phyloP scores from a whole-genome alignment of 2,888 invertebrate species.

The Chrysolina haemoptera region DNA sequence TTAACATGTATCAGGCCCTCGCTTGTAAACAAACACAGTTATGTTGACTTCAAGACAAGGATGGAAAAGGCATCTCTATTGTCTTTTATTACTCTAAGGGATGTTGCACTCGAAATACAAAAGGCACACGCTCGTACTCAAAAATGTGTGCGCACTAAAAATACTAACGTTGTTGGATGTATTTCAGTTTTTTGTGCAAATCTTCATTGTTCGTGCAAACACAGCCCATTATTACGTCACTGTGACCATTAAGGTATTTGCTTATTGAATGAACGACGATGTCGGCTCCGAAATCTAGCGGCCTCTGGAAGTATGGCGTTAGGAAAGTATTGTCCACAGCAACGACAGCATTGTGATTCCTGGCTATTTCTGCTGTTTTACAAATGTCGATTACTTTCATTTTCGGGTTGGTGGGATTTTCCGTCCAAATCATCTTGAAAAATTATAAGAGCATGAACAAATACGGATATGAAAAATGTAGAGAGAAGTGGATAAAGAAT shows the following conservation, averaged over 20 bases:
- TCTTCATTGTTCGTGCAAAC: conserved; percentile 82
- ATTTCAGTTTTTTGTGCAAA: conserved; percentile 81
- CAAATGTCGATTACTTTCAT: conserved; percentile 92
- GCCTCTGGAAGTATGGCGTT: conserved; percentile 92
- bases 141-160: neutral
- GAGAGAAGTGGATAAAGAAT: neutral
- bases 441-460: no score
- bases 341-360: conserved; percentile 76
- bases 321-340: conserved; percentile 96
- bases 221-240: conserved; percentile 97
- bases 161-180: conserved; percentile 86
- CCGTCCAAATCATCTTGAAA: conserved; percentile 89
- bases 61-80: no score
- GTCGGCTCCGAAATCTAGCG: conserved; percentile 92
- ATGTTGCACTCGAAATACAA: no score
- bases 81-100: no score
- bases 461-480: neutral
- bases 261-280: conserved; percentile 93
- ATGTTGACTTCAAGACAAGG: no score
- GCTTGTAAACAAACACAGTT: no score
- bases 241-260: conserved; percentile 99
- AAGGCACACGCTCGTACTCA: no score
- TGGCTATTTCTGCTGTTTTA: conserved; percentile 77
- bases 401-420: conserved; percentile 96
- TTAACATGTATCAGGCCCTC: no score